Evolutionary conservation across 2,888 invertebrate genomes (phyloP), one percentile per base, ranked within the genome.

Genomic region (Epirrita christyi): DNA sequence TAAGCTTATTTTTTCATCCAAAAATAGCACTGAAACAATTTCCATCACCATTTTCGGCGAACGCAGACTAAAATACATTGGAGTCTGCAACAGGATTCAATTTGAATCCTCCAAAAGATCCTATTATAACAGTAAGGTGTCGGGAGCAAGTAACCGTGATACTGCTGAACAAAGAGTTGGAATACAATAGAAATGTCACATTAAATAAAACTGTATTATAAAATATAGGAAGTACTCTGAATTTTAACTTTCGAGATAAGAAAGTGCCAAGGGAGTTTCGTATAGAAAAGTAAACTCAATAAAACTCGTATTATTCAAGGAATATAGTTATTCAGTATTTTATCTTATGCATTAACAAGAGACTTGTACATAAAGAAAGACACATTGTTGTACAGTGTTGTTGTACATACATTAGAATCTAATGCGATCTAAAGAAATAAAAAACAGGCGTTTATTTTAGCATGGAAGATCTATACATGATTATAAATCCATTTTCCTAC

Each of bases 71-170:
- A 78, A 75, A 72, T 78, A 75, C 72, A 73, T 72, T 75, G 66
- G 69, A 73, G 69, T 73, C 76, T 82, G 80, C 80, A 80, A 76
- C 73, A 78, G 76, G 80, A 85, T 85, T 85, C 83, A 84, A 84
- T 86, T 85, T 81, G 81, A 86, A 86, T 83, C 86, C 84, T 78
- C 78, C 71, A 74, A 75, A 79, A 83, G 83, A 89, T 90, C 88
- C 88, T 82, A 88, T 90, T 90, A 90, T 85, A 81, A 85, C 83
- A 75, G 85, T 75, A 80, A 87, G 86, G 88, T 86, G 88, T 86
- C 84, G 80, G 75, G 82, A 80, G 72, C 86, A 89, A 90, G 88
- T 85, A 87, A 86, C 84, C 88, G 87, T 88, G 77, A 78, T 83
- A 81, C 61, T 47, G 77, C 61, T 50, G 77, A 53, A 49, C 48